Evolutionary conservation across 2,113 vertebrate genomes (phyloP), one percentile per base, ranked within the genome.

Genomic region (Bufo gargarizans): DNA sequence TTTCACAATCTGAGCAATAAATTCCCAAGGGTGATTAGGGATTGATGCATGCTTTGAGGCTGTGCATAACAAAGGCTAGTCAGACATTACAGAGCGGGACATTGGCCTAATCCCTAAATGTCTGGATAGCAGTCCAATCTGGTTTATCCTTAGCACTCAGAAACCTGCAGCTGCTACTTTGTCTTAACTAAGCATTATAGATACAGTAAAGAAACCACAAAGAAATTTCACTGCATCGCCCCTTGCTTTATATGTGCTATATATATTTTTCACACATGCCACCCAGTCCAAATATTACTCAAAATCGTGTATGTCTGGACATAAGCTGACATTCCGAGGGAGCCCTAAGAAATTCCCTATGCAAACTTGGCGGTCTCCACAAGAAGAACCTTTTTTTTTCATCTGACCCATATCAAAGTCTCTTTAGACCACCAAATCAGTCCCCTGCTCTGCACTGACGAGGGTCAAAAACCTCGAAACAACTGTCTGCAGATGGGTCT

Each of bases 91-190:
- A 47, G 72, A 47, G 72, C 45, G 8, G 72, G 43, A 76, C 17
- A 47, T 76, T 49, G 72, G 72, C 43, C 16, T 45, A 45, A 43
- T 72, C 69, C 33, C 69, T 33, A 72, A 76, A 47, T 19, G 72
- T 76, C 72, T 76, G 72, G 72, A 76, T 76, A 76, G 47, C 43
- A 19, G 72, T 76, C 72, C 72, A 76, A 49, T 76, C 49, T 76
- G 72, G 72, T 45, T 76, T 49, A 19, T 49, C 16, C 45, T 49
- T 49, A 76, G 14, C 19, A 19, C 43, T 76, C 43, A 19, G 9
- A 72, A 49, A 49, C 72, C 72, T 76, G 72, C 72, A 76, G 72
- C 43, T 76, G 45, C 45, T 76, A 19, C 72, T 76, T 76, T 19
- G 45, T 49, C 45, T 49, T 19, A 47, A 76, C 5, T 76, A 49